Base-by-base conservation (phyloP, 2,888 invertebrate genomes). In the Parnassius orleans region DNA sequence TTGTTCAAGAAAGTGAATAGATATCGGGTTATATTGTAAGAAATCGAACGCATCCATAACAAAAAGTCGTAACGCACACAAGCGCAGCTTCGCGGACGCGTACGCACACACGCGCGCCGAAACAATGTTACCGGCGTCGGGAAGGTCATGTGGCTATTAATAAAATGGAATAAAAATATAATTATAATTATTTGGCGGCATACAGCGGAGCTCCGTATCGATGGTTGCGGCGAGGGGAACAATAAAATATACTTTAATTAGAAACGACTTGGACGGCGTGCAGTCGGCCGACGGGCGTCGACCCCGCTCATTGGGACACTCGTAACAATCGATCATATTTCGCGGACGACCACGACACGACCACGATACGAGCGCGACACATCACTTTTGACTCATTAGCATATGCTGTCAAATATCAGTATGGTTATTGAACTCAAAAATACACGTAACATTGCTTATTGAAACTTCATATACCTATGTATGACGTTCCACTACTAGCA, bases 171-270 rank as follows among this genome's bases (percentile, higher is more conserved):
- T 85, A 86, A 86, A 84, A 87, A 84, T 83, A 83, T 86, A 84
- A 86, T 88, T 86, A 88, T 83, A 88, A 88, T 87, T 84, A 88
- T 90, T 90, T 86, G 84, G 87, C 87, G 89, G 88, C 88, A 87
- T 90, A 86, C 85, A 84, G 87, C 85, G 74, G 72, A 77, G 78
- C 75, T 78, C 76, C 77, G 77, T 81, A 85, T 82, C 83, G 81
- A 82, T 82, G 69, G 79, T 79, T 80, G 81, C 81, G 83, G 83
- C 80, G 83, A 78, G 84, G 86, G 86, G 84, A 84, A 87, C 90
- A 90, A 90, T 90, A 90, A 90, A 88, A 88, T 89, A 88, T 88
- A 90, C 83, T 88, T 87, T 89, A 90, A 90, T 90, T 90, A 88
- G 85, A 76, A 75, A 74, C 76, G 75, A 73, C 74, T 70, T 68